Conservation (phyloP, 2,797 vertebrate species). For the Pelobates cultripes region DNA sequence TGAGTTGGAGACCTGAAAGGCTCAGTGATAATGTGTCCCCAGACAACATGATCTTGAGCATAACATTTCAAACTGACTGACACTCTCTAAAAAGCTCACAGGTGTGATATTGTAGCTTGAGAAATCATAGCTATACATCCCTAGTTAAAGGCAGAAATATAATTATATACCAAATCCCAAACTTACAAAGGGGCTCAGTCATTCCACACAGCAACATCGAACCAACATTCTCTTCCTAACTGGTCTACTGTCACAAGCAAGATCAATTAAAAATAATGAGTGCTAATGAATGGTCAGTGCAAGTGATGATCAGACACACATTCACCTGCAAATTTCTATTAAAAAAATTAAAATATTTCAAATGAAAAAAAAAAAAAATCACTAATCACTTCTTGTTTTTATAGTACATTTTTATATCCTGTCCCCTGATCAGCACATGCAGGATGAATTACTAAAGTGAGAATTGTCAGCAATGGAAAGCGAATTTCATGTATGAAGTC, state of each 20-base stretch:
- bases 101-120: conserved; percentile 24
- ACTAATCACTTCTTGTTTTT: too few species aligned
- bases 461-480: too few species aligned
- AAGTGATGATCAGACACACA: too few species aligned
- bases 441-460: too few species aligned
- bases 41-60: conserved; percentile 34
- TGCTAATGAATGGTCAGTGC: too few species aligned
- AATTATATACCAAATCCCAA: not conserved
- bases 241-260: not conserved
- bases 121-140: not conserved
- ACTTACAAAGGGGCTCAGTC: not conserved
- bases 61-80: conserved; percentile 24
- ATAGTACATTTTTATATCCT: too few species aligned
- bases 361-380: too few species aligned
- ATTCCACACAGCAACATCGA: not conserved
- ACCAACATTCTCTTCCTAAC: not conserved
- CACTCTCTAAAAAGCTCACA: conserved; percentile 27
- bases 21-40: conserved; percentile 47
- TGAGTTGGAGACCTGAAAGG: conserved; percentile 40
- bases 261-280: not conserved
- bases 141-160: not conserved
- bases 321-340: too few species aligned
- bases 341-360: too few species aligned
- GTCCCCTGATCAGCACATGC: too few species aligned
- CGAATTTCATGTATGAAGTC: too few species aligned